Base-by-base conservation (phyloP, 2,797 vertebrate species). In the Oreonectes daqikongensis region DNA sequence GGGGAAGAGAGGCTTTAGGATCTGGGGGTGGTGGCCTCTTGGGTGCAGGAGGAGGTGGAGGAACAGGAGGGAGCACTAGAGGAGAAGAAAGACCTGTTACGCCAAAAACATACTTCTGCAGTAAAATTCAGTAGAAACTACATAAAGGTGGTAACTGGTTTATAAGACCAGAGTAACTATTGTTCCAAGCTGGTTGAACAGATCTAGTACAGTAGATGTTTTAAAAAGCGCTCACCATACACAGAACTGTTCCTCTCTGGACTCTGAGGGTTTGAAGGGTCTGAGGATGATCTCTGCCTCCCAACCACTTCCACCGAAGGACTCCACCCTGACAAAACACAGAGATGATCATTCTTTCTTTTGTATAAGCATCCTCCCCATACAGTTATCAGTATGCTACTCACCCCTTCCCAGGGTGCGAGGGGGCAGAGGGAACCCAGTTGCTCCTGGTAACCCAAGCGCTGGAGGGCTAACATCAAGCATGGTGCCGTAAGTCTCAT, bases 401-500 rank as follows among this genome's bases (percentile, higher is more conserved):
- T 83, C 44, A 92, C 92, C 91, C 86, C 86, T 94, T 87, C 83
- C 87, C 0, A 94, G 84, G 0, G 87, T 94, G 78, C 97, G 90
- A 15, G 96, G 95, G 0, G 96, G 96, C 70, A 96, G 93, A 1
- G 96, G 94, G 0, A 86, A 84, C 10, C 72, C 72, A 1, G 94
- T 88, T 3, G 88, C 85, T 1, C 76, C 12, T 5, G 91, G 84
- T 46, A 69, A 35, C 40, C 61, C 92, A 30, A 84, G 22, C 0
- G 93, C 79, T 0, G 90, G 90, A 0, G 92, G 89, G 50, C 85
- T 93, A 72, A 91, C 71, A 20, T 96, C 94, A 82, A 97, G 79
- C 87, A 94, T 84, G 71, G 96, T 92, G 76, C 96, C 97, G 0
- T 98, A 99, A 0, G 97, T 99, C 90, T 99, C 96, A 0, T 99